Evolutionary conservation across 2,888 invertebrate genomes (phyloP), one percentile per base, ranked within the genome.

Genomic region (Sphecodes monilicornis): DNA sequence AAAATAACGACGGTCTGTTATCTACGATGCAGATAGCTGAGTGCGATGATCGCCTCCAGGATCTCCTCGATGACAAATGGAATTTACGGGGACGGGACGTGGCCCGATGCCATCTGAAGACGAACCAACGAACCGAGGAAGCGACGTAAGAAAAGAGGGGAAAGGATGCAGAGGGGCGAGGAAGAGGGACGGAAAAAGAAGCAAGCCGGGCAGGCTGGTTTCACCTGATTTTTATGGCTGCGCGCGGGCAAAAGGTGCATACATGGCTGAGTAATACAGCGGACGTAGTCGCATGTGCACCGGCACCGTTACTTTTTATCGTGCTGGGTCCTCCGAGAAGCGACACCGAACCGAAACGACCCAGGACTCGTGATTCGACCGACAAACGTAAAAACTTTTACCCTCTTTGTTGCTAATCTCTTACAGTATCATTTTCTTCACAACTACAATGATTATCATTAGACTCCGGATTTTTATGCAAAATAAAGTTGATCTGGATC

Each of bases 61-160:
- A 79, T 78, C 80, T 68, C 66, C 32, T 26, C 76, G 78, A 85
- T 87, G 80, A 87, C 79, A 82, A 88, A 89, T 80, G 80, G 64
- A 78, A 79, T 87, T 78, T 77, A 68, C 66, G 76, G 54, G 75
- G 69, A 82, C 73, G 75, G 64, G 80, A 54, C 57, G 86, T 46
- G 41, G 18, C 32, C 39, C 70, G 83, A 83, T 87, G 86, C 80
- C 64, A 79, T 75, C 78, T 46, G 66, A 74, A 50, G 50, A 74
- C 46, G 46, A 46, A 57, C 57, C 57, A 57, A 57, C 57, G 57
- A 57, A 57, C 57, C 57, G 57, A 57, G 57, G 26, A 29, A 13
- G 26, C 57, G 16, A 29, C 1, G 26, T 57, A 29, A 57, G 57
- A 69, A 73, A 60, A 50, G 57, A 69, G n/a, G 69, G n/a, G 50